Evolutionary conservation across 92 coral and sea anemone genomes (phyloP), one percentile per base, ranked within the genome.

Genomic region (Epizoanthus rinbou): DNA sequence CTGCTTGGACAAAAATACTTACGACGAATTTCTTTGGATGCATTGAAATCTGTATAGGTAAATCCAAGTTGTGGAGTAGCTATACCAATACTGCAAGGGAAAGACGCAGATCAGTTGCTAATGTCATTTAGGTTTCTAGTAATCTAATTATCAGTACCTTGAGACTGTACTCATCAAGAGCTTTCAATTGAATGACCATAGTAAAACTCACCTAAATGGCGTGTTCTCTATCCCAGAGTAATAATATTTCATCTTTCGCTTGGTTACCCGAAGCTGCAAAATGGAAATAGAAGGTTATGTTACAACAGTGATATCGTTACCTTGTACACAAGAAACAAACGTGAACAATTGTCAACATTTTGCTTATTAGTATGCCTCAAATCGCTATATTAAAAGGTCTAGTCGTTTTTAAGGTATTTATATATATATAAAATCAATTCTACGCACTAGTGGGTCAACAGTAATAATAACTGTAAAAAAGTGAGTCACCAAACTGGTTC

Each of bases 1-100:
- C 53, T 64, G 28, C 50, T 6, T 17, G 74, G 21, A 53, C 24
- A 17, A 13, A 4, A 64, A 68, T 60, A 90, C 93, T 68, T 16
- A 88, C 69, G 43, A 86, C 84, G 11, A 4, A 53, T 74, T 28
- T 66, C 85, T 53, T 82, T 81, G 58, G 66, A 62, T 25, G 17
- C 79, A 19, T 86, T 50, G 8, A 78, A 57, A 16, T 80, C 57
- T n/a, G 31, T 31, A 39, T 91, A 91, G n/a, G 83, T 89, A 88
- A 89, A 94, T 19, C 97, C 97, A 66, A 90, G 54, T 62, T 71
- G 57, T 41, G 97, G 89, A 50, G 94, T 88, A 35, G 93, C 97
- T 53, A 94, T 73, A 19, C 79, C 98, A 76, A 94, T 79, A 81
- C 98, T 94, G 64, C 22, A 71, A 3, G 50, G 59, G 54, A 53